These are phyloP conservation scores for Drosophila limbata DNA, from an alignment of 2,888 invertebrate genomes.

Conservation along the genomic window DNA sequence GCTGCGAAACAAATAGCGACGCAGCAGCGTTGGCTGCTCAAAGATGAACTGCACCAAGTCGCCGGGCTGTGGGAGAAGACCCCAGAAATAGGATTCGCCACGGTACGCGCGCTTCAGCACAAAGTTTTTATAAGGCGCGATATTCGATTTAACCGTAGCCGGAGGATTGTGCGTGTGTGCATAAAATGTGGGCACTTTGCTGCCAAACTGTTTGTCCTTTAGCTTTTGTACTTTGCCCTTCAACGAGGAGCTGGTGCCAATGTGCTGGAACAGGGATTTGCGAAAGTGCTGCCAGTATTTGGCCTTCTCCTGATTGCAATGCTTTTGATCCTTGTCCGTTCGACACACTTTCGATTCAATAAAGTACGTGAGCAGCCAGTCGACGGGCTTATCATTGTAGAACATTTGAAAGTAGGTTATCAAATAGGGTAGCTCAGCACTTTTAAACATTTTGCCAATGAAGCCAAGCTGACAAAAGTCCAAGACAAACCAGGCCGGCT, in stretches of 20 bases:
- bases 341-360: constrained; percentile 96
- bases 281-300: constrained; percentile 94
- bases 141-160: constrained; percentile 89
- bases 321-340: constrained; percentile 92
- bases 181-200: constrained; percentile 90
- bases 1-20: constrained; percentile 93
- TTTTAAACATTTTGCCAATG: constrained; percentile 96
- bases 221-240: constrained; percentile 98
- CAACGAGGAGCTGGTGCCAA: constrained; percentile 97
- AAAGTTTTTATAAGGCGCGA: constrained; percentile 92
- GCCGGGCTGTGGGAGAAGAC: constrained; percentile 92
- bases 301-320: constrained; percentile 91
- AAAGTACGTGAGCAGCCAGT: constrained; percentile 97
- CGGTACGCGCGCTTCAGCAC: constrained; percentile 92
- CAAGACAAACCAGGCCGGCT: constrained; percentile 93
- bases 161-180: constrained; percentile 91
- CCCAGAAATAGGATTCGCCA: constrained; percentile 97
- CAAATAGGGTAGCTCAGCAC: constrained; percentile 93
- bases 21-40: constrained; percentile 87
- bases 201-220: constrained; percentile 95
- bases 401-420: constrained; percentile 98
- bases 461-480: constrained; percentile 98
- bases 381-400: constrained; percentile 97
- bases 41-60: constrained; percentile 93
- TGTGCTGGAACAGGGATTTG: constrained; percentile 97